phyloP scores from a whole-genome alignment of 2,888 invertebrate species.

The Drosophila kanekoi region DNA sequence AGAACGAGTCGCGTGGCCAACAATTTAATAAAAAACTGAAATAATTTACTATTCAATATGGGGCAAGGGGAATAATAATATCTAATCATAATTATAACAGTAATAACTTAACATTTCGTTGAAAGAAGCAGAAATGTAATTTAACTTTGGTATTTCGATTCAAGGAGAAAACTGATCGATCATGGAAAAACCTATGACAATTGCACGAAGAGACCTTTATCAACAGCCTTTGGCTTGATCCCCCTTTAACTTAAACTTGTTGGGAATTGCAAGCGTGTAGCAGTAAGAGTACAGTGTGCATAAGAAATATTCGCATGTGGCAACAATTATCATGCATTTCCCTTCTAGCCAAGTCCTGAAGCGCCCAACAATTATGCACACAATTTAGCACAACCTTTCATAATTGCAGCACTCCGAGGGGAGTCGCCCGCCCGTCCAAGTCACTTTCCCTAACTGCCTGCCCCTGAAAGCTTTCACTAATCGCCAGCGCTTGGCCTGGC shows the following conservation, averaged over 20 bases:
- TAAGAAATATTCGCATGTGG: no score
- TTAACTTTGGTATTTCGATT: no score
- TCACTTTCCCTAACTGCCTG: constrained; percentile 10
- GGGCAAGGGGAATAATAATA: neutral
- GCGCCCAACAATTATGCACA: constrained; percentile 47
- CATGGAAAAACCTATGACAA: no score
- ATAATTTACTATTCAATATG: constrained; percentile 37
- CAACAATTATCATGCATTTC: constrained; percentile 1
- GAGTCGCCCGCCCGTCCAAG: neutral
- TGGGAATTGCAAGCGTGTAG: no score
- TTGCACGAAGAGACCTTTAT: no score
- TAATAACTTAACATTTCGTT: no score
- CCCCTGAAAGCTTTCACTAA: constrained; percentile 28
- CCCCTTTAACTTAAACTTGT: no score
- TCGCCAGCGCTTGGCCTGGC: constrained; percentile 33
- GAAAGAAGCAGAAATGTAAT: no score
- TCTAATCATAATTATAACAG: no score
- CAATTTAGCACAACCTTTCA: constrained; percentile 58
- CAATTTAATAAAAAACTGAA: constrained; percentile 49
- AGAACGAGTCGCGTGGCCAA: constrained; percentile 61
- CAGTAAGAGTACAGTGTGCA: no score
- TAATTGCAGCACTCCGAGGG: constrained; percentile 55
- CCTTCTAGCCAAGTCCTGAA: neutral
- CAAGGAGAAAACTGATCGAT: no score
- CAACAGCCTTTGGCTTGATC: no score